Evolutionary conservation across 2,888 invertebrate species (phyloP).

Genomic region (Oscheius sp.): DNA sequence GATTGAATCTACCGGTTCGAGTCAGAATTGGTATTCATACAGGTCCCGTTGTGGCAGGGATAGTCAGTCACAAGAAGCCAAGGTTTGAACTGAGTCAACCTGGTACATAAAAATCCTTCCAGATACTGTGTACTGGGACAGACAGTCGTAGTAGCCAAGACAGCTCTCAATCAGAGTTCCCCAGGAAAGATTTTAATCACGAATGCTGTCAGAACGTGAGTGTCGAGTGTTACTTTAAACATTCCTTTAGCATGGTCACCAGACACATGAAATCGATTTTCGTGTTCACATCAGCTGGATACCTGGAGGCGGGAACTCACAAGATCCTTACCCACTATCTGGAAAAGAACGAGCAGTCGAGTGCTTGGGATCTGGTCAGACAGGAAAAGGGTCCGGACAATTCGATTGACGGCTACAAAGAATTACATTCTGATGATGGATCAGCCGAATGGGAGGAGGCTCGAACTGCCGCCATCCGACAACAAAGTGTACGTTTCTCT

Average conservation of each 20-base stretch:
- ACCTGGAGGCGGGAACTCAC: constrained; percentile 57
- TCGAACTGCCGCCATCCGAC: constrained; percentile 23
- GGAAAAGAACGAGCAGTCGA: constrained; percentile 66
- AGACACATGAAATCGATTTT: constrained; percentile 60
- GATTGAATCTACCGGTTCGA: constrained; percentile 60
- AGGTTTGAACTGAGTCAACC: constrained; percentile 39
- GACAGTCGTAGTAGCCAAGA: constrained; percentile 63
- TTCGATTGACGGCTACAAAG: constrained; percentile 62
- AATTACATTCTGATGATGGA: constrained; percentile 55
- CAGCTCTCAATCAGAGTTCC: constrained; percentile 43
- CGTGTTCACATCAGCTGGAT: constrained; percentile 65
- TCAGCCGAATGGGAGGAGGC: constrained; percentile 52
- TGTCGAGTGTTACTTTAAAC: not conserved
- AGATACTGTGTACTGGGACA: constrained; percentile 67
- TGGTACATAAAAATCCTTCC: not conserved
- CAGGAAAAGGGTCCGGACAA: constrained; percentile 50
- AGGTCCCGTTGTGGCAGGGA: constrained; percentile 66
- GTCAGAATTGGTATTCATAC: constrained; percentile 65
- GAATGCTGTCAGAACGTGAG: constrained; percentile 65
- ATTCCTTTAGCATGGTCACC: constrained; percentile 50
- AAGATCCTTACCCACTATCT: constrained; percentile 65
- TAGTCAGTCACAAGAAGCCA: constrained; percentile 64
- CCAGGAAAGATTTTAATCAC: constrained; percentile 65
- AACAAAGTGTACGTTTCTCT: constrained; percentile 43
- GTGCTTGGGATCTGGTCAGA: constrained; percentile 64